phyloP scores from a whole-genome alignment of 2,888 invertebrate species.

The Epinotia nisella region DNA sequence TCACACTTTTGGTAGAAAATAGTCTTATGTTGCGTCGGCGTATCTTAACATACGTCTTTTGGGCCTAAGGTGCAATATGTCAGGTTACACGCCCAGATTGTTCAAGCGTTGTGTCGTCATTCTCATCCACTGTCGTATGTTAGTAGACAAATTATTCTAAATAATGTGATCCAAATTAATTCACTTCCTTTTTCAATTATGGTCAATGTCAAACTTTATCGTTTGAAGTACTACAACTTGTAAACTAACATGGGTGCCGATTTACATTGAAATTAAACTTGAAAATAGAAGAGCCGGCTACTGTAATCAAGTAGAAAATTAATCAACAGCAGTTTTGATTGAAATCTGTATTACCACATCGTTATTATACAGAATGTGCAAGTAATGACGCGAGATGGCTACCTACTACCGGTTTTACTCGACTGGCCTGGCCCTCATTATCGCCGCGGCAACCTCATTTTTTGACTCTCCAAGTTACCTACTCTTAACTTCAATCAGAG shows the following conservation, averaged over 20 bases:
- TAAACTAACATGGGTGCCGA: constrained; percentile 1
- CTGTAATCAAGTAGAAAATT: constrained; percentile 78
- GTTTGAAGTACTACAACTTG: constrained; percentile 7
- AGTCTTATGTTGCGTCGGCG: constrained; percentile 2
- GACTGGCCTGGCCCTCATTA: constrained; percentile 65
- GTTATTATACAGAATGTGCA: constrained; percentile 74
- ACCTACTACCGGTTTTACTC: constrained; percentile 82
- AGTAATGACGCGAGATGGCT: constrained; percentile 78
- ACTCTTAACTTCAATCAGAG: constrained; percentile 25
- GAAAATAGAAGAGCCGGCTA: constrained; percentile 63
- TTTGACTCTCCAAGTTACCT: constrained; percentile 36
- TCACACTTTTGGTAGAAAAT: background rate
- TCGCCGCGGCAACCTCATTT: constrained; percentile 68
- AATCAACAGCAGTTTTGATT: constrained; percentile 78
- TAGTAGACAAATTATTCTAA: constrained; percentile 33
- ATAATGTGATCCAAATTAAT: constrained; percentile 35
- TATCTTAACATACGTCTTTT: constrained; percentile 15
- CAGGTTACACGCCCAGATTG: constrained; percentile 37
- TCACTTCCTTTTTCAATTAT: constrained; percentile 35
- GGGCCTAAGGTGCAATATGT: constrained; percentile 14
- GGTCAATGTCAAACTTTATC: constrained; percentile 20
- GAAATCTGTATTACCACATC: constrained; percentile 76
- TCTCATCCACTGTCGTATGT: constrained; percentile 32
- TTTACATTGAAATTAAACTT: constrained; percentile 26
- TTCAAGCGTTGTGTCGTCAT: constrained; percentile 34